Conservation (phyloP, 2,888 invertebrate species). For the Abscondita cerata region DNA sequence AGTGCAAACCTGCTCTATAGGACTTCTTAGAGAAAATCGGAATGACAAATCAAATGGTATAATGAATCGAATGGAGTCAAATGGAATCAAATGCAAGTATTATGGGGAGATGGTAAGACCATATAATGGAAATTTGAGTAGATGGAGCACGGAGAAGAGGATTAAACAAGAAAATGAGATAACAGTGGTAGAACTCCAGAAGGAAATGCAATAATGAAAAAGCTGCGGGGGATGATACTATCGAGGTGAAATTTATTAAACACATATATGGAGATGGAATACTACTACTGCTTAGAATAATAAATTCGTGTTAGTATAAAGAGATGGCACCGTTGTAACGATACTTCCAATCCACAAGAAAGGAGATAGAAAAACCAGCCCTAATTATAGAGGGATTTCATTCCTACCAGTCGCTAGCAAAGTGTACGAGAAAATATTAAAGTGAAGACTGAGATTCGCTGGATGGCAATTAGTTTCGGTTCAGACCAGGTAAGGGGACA, state of each 20-base stretch:
- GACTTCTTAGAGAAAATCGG: neutral
- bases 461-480: too few species aligned
- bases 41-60: neutral
- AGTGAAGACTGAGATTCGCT: neutral
- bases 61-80: neutral
- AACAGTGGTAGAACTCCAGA: neutral
- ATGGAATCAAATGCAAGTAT: neutral
- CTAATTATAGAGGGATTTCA: neutral
- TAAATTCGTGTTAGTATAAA: constrained; percentile 13
- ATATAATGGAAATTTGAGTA: neutral
- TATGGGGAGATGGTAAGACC: neutral
- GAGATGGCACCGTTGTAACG: constrained; percentile 15
- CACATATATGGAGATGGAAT: neutral
- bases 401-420: neutral
- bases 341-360: constrained; percentile 20
- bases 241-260: neutral
- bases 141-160: neutral
- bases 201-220: neutral
- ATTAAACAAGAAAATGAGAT: neutral
- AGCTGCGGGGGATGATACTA: neutral
- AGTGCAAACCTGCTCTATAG: neutral
- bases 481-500: neutral
- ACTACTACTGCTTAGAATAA: constrained; percentile 14
- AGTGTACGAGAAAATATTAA: neutral
- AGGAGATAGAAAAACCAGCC: constrained; percentile 3